Evolutionary conservation across 1,140 invertebrate genomes (phyloP), one percentile per base, ranked within the genome.

Genomic region (Drosophila arawakana): DNA sequence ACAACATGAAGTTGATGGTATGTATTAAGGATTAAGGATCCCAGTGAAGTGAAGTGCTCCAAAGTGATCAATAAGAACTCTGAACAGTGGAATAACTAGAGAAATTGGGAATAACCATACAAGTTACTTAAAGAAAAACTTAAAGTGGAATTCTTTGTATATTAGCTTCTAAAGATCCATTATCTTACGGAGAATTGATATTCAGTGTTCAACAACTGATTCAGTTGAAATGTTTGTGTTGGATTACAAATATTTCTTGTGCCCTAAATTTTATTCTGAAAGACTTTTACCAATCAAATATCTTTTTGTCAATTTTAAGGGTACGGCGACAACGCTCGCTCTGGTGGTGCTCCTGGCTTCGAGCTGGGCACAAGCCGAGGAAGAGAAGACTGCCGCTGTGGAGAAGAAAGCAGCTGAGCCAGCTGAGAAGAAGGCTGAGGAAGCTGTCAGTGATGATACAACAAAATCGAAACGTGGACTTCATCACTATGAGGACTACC

Each of bases 401-500:
- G 93, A 93, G 69, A 93, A 94, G 93, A 83, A 79, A 37, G 80
- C 80, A 34, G 81, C 61, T 25, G 90, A 94, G 80, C 76, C 91
- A 2, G 67, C 84, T 41, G 90, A 84, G 62, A 82, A 91, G 63
- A 78, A 78, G 18, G 92, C 93, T 81, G 93, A 93, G 91, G 84
- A 92, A 35, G 93, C 91, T 39, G 91, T 86, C 15, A 90, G 75
- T 50, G 91, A 92, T 7, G 93, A 93, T 59, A 95, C 95, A 73
- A 95, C 94, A 69, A 95, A 95, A 78, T 94, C 95, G 59, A 96
- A 96, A 82, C 93, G 95, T 69, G 95, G 95, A 13, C 92, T 95
- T 30, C 93, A 93, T 43, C 93, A 94, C 37, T 93, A 93, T 78
- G 93, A 93, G 72, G 91, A 91, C 67, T 91, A 92, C 52, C 83